Conservation (phyloP, 2,888 invertebrate genomes). For the Melikaiella ostensackeni region DNA sequence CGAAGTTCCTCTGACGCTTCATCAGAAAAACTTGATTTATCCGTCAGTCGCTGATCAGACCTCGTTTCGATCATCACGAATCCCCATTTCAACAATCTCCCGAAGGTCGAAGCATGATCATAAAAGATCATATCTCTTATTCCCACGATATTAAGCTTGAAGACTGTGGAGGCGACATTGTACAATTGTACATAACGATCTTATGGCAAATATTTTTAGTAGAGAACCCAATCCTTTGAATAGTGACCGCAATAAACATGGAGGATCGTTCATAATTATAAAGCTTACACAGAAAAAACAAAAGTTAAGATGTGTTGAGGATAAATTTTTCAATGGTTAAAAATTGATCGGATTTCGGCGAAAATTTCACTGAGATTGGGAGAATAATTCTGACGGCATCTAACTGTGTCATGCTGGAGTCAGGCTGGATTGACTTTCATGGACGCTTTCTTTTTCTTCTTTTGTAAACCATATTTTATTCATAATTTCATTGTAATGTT, state of each 20-base stretch:
- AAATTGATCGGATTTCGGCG: too few relatives aligned
- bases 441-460: too few relatives aligned
- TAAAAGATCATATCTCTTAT: slow-evolving; percentile 49
- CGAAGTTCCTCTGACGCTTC: slow-evolving; percentile 4
- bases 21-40: slow-evolving; percentile 37
- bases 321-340: too few relatives aligned
- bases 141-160: slow-evolving; percentile 52
- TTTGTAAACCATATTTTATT: too few relatives aligned
- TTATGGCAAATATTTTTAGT: slow-evolving; percentile 15
- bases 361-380: too few relatives aligned
- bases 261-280: slow-evolving; percentile 6
- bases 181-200: slow-evolving; percentile 28
- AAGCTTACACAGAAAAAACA: too few relatives aligned
- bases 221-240: slow-evolving; percentile 13
- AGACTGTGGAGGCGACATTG: slow-evolving; percentile 48
- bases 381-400: too few relatives aligned
- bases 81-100: slow-evolving; percentile 42
- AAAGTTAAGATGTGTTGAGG: too few relatives aligned
- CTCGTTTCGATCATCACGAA: slow-evolving; percentile 45
- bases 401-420: too few relatives aligned
- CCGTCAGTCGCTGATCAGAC: slow-evolving; percentile 35
- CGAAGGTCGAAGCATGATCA: slow-evolving; percentile 49
- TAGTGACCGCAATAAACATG: slow-evolving; percentile 5
- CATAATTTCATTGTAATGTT: too few relatives aligned
- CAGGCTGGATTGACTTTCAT: too few relatives aligned